A percentile compares a stretch with the other conserved stretches of the same genome.
These are phyloP conservation scores for Polydrusus tereticollis DNA, from an alignment of 2,888 invertebrate species.

Conservation along the genomic window DNA sequence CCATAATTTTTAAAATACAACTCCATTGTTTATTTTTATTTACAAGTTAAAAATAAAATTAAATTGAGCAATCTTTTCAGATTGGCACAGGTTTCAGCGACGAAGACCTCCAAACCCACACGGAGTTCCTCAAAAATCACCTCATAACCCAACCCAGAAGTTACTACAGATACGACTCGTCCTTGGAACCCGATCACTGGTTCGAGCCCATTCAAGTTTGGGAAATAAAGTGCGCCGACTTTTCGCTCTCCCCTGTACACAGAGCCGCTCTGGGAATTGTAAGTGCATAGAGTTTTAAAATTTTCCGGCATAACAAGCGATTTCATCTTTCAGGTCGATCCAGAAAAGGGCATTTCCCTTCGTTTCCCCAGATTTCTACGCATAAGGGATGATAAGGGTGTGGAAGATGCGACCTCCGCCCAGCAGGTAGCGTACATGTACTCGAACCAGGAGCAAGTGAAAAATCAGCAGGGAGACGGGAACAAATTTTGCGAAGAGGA, in stretches of 20 bases:
- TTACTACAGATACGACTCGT: constrained; percentile 83
- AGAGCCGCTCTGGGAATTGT: constrained; percentile 89
- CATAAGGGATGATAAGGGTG: constrained; percentile 90
- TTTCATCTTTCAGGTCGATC: constrained; percentile 75
- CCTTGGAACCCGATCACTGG: constrained; percentile 89
- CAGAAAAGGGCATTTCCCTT: constrained; percentile 93
- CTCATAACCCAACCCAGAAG: constrained; percentile 81
- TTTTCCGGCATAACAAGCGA: not conserved
- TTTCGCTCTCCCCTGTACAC: constrained; percentile 96
- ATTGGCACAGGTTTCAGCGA: constrained; percentile 96
- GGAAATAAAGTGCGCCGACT: constrained; percentile 89
- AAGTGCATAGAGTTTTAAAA: constrained; percentile 60
- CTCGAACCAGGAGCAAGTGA: constrained; percentile 91
- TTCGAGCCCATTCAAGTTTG: constrained; percentile 84
- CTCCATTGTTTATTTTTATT: no score
- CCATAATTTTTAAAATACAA: no score
- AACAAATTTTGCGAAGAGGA: constrained; percentile 70
- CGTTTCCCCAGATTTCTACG: constrained; percentile 95
- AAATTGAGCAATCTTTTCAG: no score
- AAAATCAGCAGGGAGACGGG: constrained; percentile 71
- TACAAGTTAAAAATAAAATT: no score
- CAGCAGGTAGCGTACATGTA: constrained; percentile 93
- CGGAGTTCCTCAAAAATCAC: constrained; percentile 81
- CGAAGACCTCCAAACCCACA: constrained; percentile 84
- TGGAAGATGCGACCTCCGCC: constrained; percentile 93